A percentile compares a stretch with the other conserved stretches of the same genome.
Conservation (phyloP, 2,113 vertebrate genomes). For the Trichechus manatus region DNA sequence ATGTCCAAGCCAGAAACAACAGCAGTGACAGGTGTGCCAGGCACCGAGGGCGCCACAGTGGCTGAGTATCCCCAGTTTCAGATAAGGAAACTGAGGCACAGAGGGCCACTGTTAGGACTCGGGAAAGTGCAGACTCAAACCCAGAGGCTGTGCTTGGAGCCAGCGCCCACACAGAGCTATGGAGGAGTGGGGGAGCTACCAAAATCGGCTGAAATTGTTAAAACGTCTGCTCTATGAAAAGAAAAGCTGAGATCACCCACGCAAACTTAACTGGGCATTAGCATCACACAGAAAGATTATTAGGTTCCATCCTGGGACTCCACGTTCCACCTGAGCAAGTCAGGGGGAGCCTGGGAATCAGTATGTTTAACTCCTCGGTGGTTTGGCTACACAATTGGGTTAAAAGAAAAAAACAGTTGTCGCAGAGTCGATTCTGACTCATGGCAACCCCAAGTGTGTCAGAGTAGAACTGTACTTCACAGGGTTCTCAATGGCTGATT, state of each 20-base stretch:
- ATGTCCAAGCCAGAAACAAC: no score
- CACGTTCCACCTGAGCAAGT: not conserved
- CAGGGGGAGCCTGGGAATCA: no score
- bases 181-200: rapidly evolving
- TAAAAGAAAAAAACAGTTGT: no score
- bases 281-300: no score
- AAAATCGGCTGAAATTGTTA: rapidly evolving
- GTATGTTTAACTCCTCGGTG: not conserved
- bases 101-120: rapidly evolving
- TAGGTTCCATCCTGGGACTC: not conserved
- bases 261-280: not conserved
- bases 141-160: not conserved
- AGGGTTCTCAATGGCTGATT: no score
- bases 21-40: not conserved
- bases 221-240: rapidly evolving
- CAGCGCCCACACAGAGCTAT: not conserved
- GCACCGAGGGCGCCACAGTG: rapidly evolving
- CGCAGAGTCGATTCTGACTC: no score
- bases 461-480: no score
- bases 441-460: no score
- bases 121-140: not conserved
- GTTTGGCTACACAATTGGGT: not conserved
- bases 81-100: not conserved
- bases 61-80: rapidly evolving
- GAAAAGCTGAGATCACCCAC: not conserved